phyloP scores from a whole-genome alignment of 2,113 vertebrate species.

The Raja brachyura region DNA sequence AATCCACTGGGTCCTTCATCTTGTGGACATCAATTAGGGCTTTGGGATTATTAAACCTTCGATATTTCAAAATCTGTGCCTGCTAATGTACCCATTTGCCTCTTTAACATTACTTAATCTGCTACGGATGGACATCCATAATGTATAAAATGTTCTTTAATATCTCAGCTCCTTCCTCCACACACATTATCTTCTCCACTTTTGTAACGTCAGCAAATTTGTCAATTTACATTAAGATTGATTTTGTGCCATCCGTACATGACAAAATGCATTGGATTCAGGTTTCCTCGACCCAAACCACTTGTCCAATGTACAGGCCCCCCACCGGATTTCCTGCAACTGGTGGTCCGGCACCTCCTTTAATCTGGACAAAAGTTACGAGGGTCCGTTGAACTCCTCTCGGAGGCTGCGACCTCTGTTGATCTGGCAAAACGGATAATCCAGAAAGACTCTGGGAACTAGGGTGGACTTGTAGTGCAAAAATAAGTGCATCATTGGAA shows the following conservation, averaged over 20 bases:
- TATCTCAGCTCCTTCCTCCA: not conserved
- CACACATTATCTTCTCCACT: not conserved
- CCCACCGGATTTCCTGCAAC: too few relatives aligned
- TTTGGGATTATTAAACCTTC: not conserved
- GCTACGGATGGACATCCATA: not conserved
- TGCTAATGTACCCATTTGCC: not conserved
- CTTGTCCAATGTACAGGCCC: not conserved
- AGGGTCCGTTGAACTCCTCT: too few relatives aligned
- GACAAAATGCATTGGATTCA: not conserved
- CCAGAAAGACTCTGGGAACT: too few relatives aligned
- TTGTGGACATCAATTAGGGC: not conserved
- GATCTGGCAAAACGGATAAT: too few relatives aligned
- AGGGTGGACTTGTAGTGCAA: not conserved
- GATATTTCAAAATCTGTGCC: not conserved
- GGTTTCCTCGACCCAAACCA: too few relatives aligned
- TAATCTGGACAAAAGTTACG: too few relatives aligned
- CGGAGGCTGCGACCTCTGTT: too few relatives aligned
- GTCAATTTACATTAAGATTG: not conserved
- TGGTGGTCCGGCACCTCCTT: too few relatives aligned
- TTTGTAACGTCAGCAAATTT: not conserved
- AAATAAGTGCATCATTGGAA: not conserved
- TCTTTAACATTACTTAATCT: not conserved
- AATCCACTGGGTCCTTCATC: not conserved
- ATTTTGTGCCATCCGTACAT: not conserved
- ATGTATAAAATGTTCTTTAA: not conserved